Evolutionary conservation across 2,888 invertebrate genomes (phyloP).

Genomic region (Formica aserva): DNA sequence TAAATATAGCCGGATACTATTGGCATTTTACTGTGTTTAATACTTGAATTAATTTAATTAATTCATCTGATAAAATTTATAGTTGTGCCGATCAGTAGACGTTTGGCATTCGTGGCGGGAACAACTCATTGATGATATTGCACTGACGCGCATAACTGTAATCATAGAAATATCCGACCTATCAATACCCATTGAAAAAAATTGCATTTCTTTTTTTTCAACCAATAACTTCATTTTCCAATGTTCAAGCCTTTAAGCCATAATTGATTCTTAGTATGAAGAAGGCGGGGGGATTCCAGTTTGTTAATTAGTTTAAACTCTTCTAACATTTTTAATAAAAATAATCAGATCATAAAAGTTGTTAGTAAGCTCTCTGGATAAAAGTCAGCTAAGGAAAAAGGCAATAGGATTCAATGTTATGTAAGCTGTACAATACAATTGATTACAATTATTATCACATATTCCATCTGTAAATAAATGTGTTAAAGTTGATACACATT

Average conservation of each 20-base stretch:
- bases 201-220: slow-evolving; percentile 26
- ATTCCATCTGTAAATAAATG: slow-evolving; percentile 15
- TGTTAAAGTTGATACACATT: slow-evolving; percentile 8
- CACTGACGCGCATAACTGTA: slow-evolving; percentile 97
- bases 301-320: not conserved
- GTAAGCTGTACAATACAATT: slow-evolving; percentile 4
- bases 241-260: slow-evolving; percentile 12
- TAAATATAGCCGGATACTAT: slow-evolving; percentile 49
- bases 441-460: not conserved
- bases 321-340: not conserved
- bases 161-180: slow-evolving; percentile 88
- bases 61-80: slow-evolving; percentile 69
- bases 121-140: slow-evolving; percentile 96
- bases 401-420: slow-evolving; percentile 10
- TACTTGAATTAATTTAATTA: slow-evolving; percentile 54
- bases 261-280: not conserved
- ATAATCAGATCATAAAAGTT: not conserved
- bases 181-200: slow-evolving; percentile 70
- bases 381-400: not conserved
- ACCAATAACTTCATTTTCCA: slow-evolving; percentile 34
- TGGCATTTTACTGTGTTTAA: slow-evolving; percentile 42
- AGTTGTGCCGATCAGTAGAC: slow-evolving; percentile 79
- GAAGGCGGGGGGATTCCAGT: not conserved
- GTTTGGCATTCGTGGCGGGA: slow-evolving; percentile 88
- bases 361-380: not conserved